Evolutionary conservation across 2,888 invertebrate genomes (phyloP).

Genomic region (Caenorhabditis auriculariae): DNA sequence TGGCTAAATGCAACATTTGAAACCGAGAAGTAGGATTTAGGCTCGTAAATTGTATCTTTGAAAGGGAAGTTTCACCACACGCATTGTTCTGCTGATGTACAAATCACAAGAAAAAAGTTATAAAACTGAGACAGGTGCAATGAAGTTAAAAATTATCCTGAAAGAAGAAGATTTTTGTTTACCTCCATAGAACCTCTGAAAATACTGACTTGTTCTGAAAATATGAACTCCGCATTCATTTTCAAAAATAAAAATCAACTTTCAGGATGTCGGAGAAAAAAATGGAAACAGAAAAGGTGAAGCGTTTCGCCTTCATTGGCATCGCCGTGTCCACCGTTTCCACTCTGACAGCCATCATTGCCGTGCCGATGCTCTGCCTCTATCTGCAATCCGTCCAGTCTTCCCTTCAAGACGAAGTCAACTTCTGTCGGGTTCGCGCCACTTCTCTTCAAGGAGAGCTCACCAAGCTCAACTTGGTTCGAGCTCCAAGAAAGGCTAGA

Average conservation of each 20-base stretch:
- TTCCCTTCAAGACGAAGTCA: conserved; percentile 51
- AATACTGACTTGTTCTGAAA: too few species aligned
- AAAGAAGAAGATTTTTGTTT: too few species aligned
- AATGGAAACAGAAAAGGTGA: conserved; percentile 32
- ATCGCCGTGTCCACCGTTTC: conserved; percentile 40
- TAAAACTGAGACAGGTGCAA: too few species aligned
- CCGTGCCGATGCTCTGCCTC: conserved; percentile 46
- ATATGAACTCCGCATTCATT: too few species aligned
- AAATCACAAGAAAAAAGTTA: too few species aligned
- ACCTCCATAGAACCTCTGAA: too few species aligned
- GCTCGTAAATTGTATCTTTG: not conserved
- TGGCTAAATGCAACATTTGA: not conserved
- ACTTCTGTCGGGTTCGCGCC: conserved; percentile 50
- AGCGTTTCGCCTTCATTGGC: conserved; percentile 43
- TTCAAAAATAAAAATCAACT: not conserved
- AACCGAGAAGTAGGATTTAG: not conserved
- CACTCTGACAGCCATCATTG: conserved; percentile 44
- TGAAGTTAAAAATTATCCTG: too few species aligned
- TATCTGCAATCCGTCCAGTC: conserved; percentile 54
- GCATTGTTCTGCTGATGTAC: too few species aligned
- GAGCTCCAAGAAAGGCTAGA: conserved; percentile 41
- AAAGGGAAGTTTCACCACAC: not conserved
- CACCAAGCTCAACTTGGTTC: conserved; percentile 32
- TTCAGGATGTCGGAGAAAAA: conserved; percentile 32
- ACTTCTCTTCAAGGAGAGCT: conserved; percentile 44